These are phyloP conservation scores for Corythornis leucogaster DNA, from an alignment of 2,797 vertebrate genomes.

Conservation along the genomic window DNA sequence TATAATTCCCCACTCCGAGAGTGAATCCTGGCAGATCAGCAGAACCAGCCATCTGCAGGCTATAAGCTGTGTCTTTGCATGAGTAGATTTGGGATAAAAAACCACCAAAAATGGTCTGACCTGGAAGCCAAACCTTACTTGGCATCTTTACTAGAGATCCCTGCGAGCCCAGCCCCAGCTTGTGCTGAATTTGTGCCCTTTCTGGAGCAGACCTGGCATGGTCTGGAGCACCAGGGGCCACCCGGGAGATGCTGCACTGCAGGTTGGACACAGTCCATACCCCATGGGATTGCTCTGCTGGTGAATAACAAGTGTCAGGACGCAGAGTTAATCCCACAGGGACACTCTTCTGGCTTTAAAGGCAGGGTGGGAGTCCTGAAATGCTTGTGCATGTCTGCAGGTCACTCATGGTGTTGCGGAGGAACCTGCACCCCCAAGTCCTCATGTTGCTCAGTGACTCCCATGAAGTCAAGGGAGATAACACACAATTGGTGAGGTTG, in stretches of 20 bases:
- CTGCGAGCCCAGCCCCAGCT: conserved; percentile 32
- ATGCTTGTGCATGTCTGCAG: conserved; percentile 27
- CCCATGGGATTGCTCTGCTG: background rate
- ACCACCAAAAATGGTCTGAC: conserved; percentile 36
- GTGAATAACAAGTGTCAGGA: conserved; percentile 53
- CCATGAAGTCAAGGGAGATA: background rate
- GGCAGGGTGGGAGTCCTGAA: conserved; percentile 41
- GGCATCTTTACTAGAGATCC: conserved; percentile 63
- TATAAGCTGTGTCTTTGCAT: conserved; percentile 74
- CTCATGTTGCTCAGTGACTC: background rate
- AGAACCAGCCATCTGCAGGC: conserved; percentile 75
- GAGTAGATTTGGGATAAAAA: conserved; percentile 70
- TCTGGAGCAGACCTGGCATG: too few species aligned
- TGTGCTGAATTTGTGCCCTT: conserved; percentile 59
- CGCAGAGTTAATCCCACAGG: conserved; percentile 34
- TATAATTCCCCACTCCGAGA: conserved; percentile 63
- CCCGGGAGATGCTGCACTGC: conserved; percentile 20
- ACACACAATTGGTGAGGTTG: background rate
- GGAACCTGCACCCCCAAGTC: conserved; percentile 16
- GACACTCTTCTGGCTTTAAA: conserved; percentile 48
- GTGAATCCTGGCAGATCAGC: conserved; percentile 75
- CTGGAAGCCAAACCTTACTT: conserved; percentile 69
- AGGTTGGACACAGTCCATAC: conserved; percentile 49
- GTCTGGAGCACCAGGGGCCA: background rate
- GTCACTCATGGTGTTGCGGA: background rate